Conservation (phyloP, 30 jellyfish, hydroid and myxozoan species). For the Haliclystus octoradiatus region DNA sequence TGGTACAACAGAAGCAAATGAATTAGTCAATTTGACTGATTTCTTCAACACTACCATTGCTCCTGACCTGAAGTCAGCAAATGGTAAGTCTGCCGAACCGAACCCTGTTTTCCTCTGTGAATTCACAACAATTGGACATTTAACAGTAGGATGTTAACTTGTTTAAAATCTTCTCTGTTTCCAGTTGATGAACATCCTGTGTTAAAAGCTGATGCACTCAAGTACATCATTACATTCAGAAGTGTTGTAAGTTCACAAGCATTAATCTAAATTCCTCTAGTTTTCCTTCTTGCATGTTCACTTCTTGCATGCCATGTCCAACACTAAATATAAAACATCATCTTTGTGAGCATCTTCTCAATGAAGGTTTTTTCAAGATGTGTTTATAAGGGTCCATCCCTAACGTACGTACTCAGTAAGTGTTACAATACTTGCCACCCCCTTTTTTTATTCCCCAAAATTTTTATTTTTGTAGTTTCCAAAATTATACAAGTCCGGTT, state of each 20-base stretch:
- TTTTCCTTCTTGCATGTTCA: too few relatives aligned
- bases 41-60: conserved; percentile 69
- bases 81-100: conserved; percentile 22
- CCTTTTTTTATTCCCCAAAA: too few relatives aligned
- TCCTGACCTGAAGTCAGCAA: conserved; percentile 65
- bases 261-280: not conserved
- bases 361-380: too few relatives aligned
- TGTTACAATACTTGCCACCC: too few relatives aligned
- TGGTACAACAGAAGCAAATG: conserved; percentile 93
- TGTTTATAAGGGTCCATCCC: too few relatives aligned
- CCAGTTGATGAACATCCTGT: conserved; percentile 80
- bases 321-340: too few relatives aligned
- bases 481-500: too few relatives aligned
- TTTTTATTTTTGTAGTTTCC: too few relatives aligned
- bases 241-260: conserved; percentile 48
- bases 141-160: not conserved
- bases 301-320: too few relatives aligned
- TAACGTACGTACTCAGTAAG: too few relatives aligned
- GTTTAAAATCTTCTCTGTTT: not conserved
- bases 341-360: too few relatives aligned
- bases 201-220: conserved; percentile 83
- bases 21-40: conserved; percentile 78
- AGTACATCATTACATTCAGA: conserved; percentile 78
- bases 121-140: too few relatives aligned
- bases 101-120: not conserved